These are phyloP conservation scores for Anagyrus pseudococci DNA, from an alignment of 2,888 invertebrate genomes.

Conservation along the genomic window DNA sequence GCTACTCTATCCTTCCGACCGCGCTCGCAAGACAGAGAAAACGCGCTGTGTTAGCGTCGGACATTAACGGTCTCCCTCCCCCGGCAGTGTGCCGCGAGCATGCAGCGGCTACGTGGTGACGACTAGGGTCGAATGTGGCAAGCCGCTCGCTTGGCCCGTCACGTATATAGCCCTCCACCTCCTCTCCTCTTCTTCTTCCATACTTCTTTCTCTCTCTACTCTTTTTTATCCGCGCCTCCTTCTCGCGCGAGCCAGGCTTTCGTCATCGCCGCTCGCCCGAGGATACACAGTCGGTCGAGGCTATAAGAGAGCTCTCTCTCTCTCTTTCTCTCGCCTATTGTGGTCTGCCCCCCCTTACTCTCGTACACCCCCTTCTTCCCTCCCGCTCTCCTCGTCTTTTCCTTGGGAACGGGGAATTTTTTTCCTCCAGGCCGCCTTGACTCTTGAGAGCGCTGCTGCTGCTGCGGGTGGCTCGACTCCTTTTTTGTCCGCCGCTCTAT, in stretches of 20 bases:
- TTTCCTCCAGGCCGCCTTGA: constrained; percentile 6
- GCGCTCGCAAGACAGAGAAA: no score
- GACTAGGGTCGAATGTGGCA: no score
- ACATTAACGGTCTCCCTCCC: no score
- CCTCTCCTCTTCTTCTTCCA: background rate
- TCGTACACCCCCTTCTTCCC: background rate
- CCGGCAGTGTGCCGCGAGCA: no score
- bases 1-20: no score
- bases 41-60: no score
- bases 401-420: no score
- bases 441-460: background rate
- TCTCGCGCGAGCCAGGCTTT: no score
- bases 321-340: constrained; percentile 15
- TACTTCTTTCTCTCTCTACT: background rate
- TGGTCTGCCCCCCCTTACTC: constrained; percentile 9
- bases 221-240: background rate
- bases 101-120: no score
- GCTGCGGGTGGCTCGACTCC: no score
- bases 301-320: background rate
- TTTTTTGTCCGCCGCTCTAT: constrained; percentile 5
- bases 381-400: background rate
- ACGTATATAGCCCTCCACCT: background rate
- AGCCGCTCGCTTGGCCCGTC: background rate
- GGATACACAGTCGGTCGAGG: constrained; percentile 10
- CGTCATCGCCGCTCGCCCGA: constrained; percentile 5